Evolutionary conservation across 2,888 invertebrate genomes (phyloP), one percentile per base, ranked within the genome.

Genomic region (Parelbella ahira): DNA sequence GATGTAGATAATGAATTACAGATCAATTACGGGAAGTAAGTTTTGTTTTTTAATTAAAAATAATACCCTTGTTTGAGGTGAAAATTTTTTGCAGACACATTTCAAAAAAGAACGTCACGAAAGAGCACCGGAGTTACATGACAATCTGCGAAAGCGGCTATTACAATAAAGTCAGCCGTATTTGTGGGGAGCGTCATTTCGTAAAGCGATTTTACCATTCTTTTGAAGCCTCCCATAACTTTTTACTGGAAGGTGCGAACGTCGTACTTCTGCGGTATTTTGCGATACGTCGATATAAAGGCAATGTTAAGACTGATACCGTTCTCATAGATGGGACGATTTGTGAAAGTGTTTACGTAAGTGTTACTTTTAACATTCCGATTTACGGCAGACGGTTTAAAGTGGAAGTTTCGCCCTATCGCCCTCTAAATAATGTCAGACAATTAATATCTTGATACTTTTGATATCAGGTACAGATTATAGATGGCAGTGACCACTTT

Each of bases 161-260:
- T 60, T 89, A 89, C 53, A 79, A 89, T 54, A 86, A 88, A 70
- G 70, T 89, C 10, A 86, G 82, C 7, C 80, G 84, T 27, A 68
- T 70, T 28, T 87, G 88, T 52, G 87, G 82, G 0, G 76, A 82
- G 1, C 71, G 80, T 23, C 68, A 77, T 44, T 60, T 78, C 24
- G 74, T 81, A 15, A 83, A 88, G 46, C 78, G 86, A 30, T 75
- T 81, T 44, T 88, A 90, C 54, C 88, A 91, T 58, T 68, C 82
- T 19, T 81, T 89, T 36, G 72, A 76, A 24, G 77, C 73, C 11
- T 76, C 88, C n/a, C 72, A 68, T 34, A 71, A 88, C 52, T 81
- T 91, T 45, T 67, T 92, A 33, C 81, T 90, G n/a, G 92, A 92
- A 77, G 91, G 91, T 18, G 88, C 90, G 4, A 91, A 89, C 66